Percentiles rank a stretch among this genome's conserved stretches.
phyloP scores from a whole-genome alignment of 2,888 invertebrate species.

The Lacanobia wlatinum region DNA sequence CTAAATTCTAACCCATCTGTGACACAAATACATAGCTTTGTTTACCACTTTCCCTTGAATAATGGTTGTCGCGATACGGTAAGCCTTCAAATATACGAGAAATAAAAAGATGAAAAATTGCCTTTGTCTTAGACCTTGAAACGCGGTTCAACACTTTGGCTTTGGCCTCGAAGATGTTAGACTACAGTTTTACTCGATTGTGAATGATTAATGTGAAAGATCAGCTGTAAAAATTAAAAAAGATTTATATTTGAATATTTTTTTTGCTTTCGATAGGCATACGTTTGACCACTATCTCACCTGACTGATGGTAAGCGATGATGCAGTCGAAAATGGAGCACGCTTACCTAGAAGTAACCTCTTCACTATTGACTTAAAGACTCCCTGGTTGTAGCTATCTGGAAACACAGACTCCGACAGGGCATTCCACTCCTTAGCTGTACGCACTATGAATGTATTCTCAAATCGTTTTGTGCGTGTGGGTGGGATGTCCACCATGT shows the following conservation, averaged over 20 bases:
- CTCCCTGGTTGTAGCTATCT: too few species aligned
- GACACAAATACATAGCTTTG: conserved; percentile 4
- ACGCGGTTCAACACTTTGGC: conserved; percentile 27
- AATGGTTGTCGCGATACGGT: conserved; percentile 38
- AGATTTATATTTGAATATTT: not conserved
- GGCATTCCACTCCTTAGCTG: too few species aligned
- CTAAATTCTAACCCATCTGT: conserved; percentile 7
- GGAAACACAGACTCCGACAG: too few species aligned
- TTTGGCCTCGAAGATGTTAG: conserved; percentile 21
- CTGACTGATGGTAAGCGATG: too few species aligned
- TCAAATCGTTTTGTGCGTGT: too few species aligned
- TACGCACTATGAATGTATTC: too few species aligned
- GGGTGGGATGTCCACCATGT: too few species aligned
- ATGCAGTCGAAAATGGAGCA: too few species aligned
- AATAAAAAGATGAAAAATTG: conserved; percentile 57
- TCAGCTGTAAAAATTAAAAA: conserved; percentile 12
- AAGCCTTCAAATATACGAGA: conserved; percentile 28
- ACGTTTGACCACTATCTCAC: too few species aligned
- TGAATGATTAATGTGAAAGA: conserved; percentile 34
- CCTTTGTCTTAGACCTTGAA: conserved; percentile 34
- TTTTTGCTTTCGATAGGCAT: too few species aligned
- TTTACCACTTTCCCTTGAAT: conserved; percentile 32
- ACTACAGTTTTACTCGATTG: conserved; percentile 39
- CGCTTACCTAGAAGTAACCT: too few species aligned
- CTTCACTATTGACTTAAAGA: too few species aligned